A percentile compares a stretch with the other conserved stretches of the same genome.
Conservation (phyloP, 2,113 vertebrate genomes). For the Fregetta grallaria region DNA sequence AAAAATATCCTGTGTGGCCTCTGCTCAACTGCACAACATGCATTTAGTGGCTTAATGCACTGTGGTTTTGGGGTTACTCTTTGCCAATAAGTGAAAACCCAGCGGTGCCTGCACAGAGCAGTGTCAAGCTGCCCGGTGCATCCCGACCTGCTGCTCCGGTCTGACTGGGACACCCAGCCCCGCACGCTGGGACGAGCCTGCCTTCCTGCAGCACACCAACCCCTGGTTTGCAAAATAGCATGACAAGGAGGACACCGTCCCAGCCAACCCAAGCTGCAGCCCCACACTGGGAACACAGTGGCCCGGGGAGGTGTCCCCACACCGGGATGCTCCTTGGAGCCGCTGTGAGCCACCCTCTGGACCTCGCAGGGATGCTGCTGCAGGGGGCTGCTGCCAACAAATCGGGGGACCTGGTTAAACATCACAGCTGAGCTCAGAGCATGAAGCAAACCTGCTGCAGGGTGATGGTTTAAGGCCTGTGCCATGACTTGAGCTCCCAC, state of each 20-base stretch:
- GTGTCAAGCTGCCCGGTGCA: accelerated
- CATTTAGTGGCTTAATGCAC: accelerated
- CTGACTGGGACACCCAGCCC: neutral
- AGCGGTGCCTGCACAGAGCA: accelerated
- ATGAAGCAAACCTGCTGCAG: neutral
- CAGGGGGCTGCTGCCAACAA: neutral
- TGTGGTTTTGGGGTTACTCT: neutral
- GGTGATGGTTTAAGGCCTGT: accelerated
- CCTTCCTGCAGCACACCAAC: neutral
- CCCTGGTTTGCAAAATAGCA: accelerated
- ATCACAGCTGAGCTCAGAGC: neutral
- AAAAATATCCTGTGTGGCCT: neutral
- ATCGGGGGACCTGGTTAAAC: accelerated
- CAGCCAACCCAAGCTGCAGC: neutral
- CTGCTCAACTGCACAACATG: accelerated
- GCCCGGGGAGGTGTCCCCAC: neutral
- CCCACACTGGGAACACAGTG: neutral
- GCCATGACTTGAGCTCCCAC: accelerated
- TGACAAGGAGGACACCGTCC: accelerated
- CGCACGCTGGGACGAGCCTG: accelerated
- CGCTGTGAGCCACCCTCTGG: no score
- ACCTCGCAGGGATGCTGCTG: neutral
- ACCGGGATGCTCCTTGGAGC: neutral
- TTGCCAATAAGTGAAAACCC: neutral
- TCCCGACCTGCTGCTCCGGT: neutral